Base-by-base conservation (phyloP, 2,113 vertebrate species). In the Neogobius melanostomus region DNA sequence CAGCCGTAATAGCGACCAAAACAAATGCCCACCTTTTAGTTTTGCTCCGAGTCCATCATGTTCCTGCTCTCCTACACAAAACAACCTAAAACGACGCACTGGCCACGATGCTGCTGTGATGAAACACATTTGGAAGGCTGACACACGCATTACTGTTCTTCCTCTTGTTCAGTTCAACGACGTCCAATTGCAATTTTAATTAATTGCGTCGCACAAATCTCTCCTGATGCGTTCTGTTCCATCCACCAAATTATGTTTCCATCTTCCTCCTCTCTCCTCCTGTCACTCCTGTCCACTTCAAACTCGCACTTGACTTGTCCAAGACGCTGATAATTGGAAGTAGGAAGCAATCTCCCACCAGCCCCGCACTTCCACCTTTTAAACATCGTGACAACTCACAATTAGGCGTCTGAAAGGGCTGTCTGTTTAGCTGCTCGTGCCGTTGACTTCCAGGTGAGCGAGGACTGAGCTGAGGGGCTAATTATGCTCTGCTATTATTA, bases 381-480 rank as follows among this genome's bases (percentile, higher is more conserved):
- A 80, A 69, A 48, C 57, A 70, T 82, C 84, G 77, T 91, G 89
- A 90, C 90, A 90, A 86, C 86, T 86, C 57, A 80, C 88, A 92
- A 90, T 93, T 92, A 90, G 88, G 77, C 50, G 79, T 80, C 81
- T 77, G 70, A 75, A 60, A 59, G 80, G 69, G 80, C 77, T 74
- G 79, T 81, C 85, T 85, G 75, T 71, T 69, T 50, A 68, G 71
- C 81, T 64, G 76, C 85, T 73, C 71, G 79, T 78, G 76, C 83
- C 28, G 28, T 36, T 36, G 87, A 87, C 85, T 89, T 74, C 73
- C 68, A 77, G 84, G 83, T 81, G 85, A 84, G 74, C 16, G 74
- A 15, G 46, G 77, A 63, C 81, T 82, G 75, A 71, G 70, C 86
- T 80, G 57, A 76, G 72, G 45, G 46, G 68, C 83, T 91, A 87